phyloP scores from a whole-genome alignment of 2,113 vertebrate species.

The Dipodomys stephensi region DNA sequence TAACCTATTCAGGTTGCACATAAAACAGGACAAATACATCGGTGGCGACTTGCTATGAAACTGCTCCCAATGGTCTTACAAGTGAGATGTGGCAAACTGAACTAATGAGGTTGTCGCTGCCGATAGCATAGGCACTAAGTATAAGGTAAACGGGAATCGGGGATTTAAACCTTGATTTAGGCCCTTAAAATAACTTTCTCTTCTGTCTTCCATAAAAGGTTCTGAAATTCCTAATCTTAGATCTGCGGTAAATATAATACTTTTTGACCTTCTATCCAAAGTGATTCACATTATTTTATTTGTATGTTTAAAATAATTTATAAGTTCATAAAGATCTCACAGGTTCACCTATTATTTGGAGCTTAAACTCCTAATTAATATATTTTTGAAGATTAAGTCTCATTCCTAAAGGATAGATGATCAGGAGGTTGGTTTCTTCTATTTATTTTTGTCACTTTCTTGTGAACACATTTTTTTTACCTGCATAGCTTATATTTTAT shows the following conservation, averaged over 20 bases:
- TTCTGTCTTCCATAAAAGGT: not conserved
- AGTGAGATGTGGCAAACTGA: not conserved
- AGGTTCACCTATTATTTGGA: not conserved
- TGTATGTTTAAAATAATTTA: not conserved
- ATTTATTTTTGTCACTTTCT: not conserved
- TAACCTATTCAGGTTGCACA: not conserved
- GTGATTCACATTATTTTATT: not conserved
- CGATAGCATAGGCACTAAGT: not conserved
- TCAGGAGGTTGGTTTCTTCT: not conserved
- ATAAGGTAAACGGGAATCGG: accelerated
- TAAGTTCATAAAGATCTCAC: not conserved
- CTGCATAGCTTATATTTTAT: not conserved
- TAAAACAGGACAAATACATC: not conserved
- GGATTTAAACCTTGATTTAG: not conserved
- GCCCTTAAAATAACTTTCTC: not conserved
- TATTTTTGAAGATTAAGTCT: not conserved
- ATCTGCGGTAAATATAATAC: not conserved
- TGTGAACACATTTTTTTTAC: too few species aligned
- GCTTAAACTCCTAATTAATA: not conserved
- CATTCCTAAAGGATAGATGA: not conserved
- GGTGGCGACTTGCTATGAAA: not conserved
- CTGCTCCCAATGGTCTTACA: not conserved
- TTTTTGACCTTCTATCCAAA: not conserved
- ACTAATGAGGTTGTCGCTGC: not conserved
- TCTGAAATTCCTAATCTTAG: not conserved